Percentiles rank a stretch among this genome's conserved stretches.
Conservation (phyloP, 2,797 vertebrate species). For the Hafferia zeledoni region DNA sequence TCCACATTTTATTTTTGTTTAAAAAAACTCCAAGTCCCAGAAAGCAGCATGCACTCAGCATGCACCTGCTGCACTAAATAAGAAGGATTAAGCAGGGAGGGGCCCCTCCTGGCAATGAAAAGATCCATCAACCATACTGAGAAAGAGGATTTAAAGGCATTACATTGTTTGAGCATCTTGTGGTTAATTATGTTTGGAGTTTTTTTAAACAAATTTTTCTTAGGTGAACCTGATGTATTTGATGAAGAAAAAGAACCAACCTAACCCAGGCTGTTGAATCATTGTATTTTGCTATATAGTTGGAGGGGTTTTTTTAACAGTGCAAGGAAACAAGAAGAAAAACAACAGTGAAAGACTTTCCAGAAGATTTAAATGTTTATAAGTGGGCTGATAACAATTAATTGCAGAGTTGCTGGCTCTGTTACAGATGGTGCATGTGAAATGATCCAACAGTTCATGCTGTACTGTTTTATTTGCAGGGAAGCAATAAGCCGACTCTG, state of each 20-base stretch:
- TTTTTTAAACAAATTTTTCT: not conserved
- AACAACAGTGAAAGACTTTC: not conserved
- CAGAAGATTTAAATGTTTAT: not conserved
- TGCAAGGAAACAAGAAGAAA: not conserved
- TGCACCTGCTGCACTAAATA: not conserved
- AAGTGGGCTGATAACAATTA: conserved; percentile 7
- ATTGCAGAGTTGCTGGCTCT: not conserved
- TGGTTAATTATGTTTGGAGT: not conserved
- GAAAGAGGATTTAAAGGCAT: not conserved
- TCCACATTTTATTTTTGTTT: too few relatives aligned
- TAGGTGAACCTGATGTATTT: not conserved
- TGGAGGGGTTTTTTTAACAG: not conserved
- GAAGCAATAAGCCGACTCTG: conserved; percentile 93
- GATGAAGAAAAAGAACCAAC: not conserved
- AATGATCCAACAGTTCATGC: conserved; percentile 23
- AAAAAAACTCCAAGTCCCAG: not conserved
- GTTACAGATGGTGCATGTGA: conserved; percentile 22
- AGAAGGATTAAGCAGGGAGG: not conserved
- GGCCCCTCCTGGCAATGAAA: not conserved
- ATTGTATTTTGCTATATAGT: not conserved
- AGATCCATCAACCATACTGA: not conserved
- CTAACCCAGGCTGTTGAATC: not conserved
- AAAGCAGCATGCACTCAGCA: not conserved
- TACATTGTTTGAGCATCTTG: not conserved
- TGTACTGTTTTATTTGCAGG: conserved; percentile 76